These are phyloP conservation scores for Drosophila dives DNA, from an alignment of 2,888 invertebrate genomes.

Conservation along the genomic window DNA sequence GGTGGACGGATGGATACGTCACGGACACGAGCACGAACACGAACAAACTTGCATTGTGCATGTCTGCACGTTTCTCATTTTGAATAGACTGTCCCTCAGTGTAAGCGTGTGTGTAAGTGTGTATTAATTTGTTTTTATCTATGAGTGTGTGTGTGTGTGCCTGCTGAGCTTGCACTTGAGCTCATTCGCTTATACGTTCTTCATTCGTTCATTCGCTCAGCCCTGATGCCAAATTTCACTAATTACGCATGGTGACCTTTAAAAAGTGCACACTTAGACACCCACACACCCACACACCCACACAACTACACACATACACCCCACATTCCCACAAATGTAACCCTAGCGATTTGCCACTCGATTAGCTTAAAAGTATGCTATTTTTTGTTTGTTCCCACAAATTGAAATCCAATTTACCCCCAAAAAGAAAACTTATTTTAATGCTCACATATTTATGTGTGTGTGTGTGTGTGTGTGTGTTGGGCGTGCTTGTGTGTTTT, in stretches of 20 bases:
- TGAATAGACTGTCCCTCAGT: conserved; percentile 42
- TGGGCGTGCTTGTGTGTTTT: conserved; percentile 11
- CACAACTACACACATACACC: conserved; percentile 1
- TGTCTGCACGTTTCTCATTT: conserved; percentile 62
- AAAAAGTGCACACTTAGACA: conserved; percentile 26
- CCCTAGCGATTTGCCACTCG: conserved; percentile 39
- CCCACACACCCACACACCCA: background rate
- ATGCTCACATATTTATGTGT: conserved; percentile 10
- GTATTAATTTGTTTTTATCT: conserved; percentile 12
- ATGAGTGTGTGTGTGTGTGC: conserved; percentile 19
- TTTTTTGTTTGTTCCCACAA: conserved; percentile 25
- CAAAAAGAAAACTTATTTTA: conserved; percentile 2
- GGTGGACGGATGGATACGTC: conserved; percentile 50
- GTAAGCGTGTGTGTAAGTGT: conserved; percentile 18
- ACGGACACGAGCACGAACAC: conserved; percentile 43
- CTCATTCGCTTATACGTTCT: conserved; percentile 46
- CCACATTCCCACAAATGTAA: background rate
- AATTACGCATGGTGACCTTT: conserved; percentile 70
- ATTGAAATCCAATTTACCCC: conserved; percentile 31
- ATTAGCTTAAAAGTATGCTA: conserved; percentile 56
- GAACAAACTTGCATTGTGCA: conserved; percentile 54
- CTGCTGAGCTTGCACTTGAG: conserved; percentile 55
- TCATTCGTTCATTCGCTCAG: conserved; percentile 49
- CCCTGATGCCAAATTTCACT: conserved; percentile 76
- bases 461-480: conserved; percentile 7